Percentiles rank a stretch among this genome's conserved stretches.
phyloP scores from a whole-genome alignment of 2,797 vertebrate species.

The Podarcis lilfordi region DNA sequence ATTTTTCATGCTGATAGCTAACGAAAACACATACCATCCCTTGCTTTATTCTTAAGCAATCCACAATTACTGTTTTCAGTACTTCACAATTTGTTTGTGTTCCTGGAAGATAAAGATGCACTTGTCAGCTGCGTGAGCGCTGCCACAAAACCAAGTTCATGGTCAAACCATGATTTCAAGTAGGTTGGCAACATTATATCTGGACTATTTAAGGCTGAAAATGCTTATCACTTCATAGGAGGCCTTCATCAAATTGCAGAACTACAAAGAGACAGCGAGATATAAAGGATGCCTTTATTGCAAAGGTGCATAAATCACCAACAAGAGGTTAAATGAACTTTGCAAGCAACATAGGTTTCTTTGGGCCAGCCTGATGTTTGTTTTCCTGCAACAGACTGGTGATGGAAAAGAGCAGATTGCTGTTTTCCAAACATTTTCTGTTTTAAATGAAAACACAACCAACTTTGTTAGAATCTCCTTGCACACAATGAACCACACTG shows the following conservation, averaged over 20 bases:
- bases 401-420: fast-evolving
- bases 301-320: not conserved
- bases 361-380: not conserved
- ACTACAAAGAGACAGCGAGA: not conserved
- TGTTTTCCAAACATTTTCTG: fast-evolving
- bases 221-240: not conserved
- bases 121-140: not conserved
- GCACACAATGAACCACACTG: not conserved
- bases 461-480: conserved; percentile 4
- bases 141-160: not conserved
- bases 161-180: not conserved
- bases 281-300: not conserved
- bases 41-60: not conserved
- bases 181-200: not conserved
- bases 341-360: not conserved
- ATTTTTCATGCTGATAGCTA: no score
- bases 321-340: not conserved
- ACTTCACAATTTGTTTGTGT: not conserved
- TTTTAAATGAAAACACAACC: not conserved
- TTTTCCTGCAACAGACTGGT: not conserved
- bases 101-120: not conserved
- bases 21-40: not conserved
- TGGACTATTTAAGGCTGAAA: not conserved
- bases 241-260: not conserved
- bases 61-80: not conserved